Percentiles rank a stretch among this genome's conserved stretches.
These are phyloP conservation scores for Platanista minor DNA, from an alignment of 2,113 vertebrate genomes.

Conservation along the genomic window DNA sequence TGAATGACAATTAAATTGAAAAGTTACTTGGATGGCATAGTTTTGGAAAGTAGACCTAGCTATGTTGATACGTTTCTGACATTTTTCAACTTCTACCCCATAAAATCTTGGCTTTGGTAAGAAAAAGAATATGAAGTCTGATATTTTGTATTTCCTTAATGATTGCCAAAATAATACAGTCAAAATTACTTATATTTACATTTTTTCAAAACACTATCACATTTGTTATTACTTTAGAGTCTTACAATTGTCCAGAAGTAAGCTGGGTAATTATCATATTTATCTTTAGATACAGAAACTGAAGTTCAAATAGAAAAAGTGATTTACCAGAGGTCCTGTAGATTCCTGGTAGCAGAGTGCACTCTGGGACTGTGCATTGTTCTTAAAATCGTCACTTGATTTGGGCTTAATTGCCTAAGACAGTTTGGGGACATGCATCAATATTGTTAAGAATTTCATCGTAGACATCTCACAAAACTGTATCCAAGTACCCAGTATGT, in stretches of 20 bases:
- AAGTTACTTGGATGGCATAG: neutral
- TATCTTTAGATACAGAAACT: neutral
- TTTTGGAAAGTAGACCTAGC: slow-evolving; percentile 9
- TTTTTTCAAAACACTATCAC: neutral
- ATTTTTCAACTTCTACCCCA: neutral
- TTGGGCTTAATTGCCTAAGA: neutral
- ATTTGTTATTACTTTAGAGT: neutral
- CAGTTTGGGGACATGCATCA: neutral
- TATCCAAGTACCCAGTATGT: neutral
- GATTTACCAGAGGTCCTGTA: neutral
- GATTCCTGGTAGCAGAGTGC: neutral
- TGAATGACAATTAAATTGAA: neutral
- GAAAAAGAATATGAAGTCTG: neutral
- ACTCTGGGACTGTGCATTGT: neutral
- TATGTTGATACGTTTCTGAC: neutral
- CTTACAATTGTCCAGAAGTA: neutral
- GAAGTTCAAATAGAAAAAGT: neutral
- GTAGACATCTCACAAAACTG: neutral
- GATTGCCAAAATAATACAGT: neutral
- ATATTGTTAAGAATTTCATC: neutral
- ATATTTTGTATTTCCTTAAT: neutral
- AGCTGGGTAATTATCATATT: neutral
- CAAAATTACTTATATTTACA: neutral
- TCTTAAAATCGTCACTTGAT: neutral
- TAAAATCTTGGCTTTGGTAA: neutral